These are phyloP conservation scores for Mesembrinibis cayennensis DNA, from an alignment of 2,113 vertebrate genomes.

Conservation along the genomic window DNA sequence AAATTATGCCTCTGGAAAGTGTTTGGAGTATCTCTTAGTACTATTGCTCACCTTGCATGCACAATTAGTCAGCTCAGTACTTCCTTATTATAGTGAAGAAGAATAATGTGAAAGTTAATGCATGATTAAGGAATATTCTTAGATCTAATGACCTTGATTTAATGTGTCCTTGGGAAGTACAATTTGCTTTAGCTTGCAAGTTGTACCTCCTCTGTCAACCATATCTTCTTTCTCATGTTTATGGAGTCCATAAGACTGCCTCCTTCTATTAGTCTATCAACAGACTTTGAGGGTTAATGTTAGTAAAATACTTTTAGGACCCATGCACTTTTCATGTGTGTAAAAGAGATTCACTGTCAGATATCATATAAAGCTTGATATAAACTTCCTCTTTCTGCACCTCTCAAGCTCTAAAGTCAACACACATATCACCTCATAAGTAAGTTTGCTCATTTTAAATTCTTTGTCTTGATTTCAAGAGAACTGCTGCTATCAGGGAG, in stretches of 20 bases:
- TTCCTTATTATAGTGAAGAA: slow-evolving; percentile 30
- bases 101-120: slow-evolving; percentile 35
- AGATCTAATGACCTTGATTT: slow-evolving; percentile 42
- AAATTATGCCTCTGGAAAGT: not conserved
- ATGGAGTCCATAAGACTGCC: not conserved
- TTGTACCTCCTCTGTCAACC: not conserved
- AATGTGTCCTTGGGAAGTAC: slow-evolving; percentile 6
- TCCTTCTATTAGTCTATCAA: not conserved
- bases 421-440: not conserved
- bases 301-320: not conserved
- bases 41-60: not conserved
- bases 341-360: not conserved
- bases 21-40: not conserved
- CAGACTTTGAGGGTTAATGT: not conserved
- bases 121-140: slow-evolving; percentile 9
- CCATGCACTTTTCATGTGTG: not conserved
- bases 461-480: not conserved
- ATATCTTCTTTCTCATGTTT: not conserved
- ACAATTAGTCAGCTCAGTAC: slow-evolving; percentile 6
- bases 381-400: not conserved
- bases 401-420: not conserved
- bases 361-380: not conserved
- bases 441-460: not conserved
- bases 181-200: slow-evolving; percentile 25
- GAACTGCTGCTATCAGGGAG: not conserved